A percentile compares a stretch with the other conserved stretches of the same genome.
Evolutionary conservation across 2,113 vertebrate genomes (phyloP).

Genomic region (Callipepla californica): DNA sequence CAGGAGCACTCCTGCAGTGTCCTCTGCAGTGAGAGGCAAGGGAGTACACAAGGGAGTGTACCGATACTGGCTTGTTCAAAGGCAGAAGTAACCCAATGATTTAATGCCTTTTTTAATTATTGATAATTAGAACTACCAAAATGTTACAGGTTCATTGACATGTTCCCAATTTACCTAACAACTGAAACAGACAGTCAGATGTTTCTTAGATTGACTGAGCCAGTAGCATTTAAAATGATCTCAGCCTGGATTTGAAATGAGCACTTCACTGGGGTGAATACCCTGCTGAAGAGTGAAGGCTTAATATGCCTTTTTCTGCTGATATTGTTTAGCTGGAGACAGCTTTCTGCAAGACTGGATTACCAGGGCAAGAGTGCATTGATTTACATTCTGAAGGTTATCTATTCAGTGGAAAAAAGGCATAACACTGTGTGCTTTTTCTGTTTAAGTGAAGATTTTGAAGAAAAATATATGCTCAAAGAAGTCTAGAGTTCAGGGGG

Average conservation of each 20-base stretch:
- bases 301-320: constrained; percentile 52
- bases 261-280: constrained; percentile 29
- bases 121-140: not conserved
- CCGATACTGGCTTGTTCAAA: not conserved
- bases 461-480: constrained; percentile 47
- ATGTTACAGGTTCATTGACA: not conserved
- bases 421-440: not conserved
- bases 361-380: constrained; percentile 59
- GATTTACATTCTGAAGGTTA: constrained; percentile 75
- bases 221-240: constrained; percentile 33
- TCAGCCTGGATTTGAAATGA: constrained; percentile 23
- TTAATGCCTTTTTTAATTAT: not conserved
- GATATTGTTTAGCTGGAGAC: constrained; percentile 66
- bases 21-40: not conserved
- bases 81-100: not conserved
- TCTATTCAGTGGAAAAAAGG: constrained; percentile 52
- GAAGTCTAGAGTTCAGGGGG: not conserved
- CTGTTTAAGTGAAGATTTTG: not conserved
- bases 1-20: not conserved
- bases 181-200: not conserved
- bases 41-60: not conserved
- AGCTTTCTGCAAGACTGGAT: constrained; percentile 68
- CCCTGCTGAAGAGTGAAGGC: not conserved
- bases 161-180: not conserved
- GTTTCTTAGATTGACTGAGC: not conserved